Base-by-base conservation (phyloP, 2,113 vertebrate genomes). In the Pipa parva region DNA sequence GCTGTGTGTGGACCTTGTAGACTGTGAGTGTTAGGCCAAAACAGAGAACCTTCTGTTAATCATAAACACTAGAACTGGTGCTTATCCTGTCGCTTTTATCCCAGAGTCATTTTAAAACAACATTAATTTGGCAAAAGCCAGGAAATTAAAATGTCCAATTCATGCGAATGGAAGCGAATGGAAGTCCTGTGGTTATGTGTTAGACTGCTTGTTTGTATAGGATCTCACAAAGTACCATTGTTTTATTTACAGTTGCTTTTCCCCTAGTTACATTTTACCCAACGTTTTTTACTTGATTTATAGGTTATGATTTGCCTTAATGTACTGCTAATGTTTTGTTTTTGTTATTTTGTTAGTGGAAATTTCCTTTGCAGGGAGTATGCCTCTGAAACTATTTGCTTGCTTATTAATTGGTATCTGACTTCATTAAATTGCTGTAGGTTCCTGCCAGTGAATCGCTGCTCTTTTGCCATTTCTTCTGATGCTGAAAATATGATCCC, bases 1-100 rank as follows among this genome's bases (percentile, higher is more conserved):
- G 21, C 9, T 50, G 1, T 50, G 22, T 11, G 20, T 7, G 7
- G 20, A 9, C 48, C 13, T 50, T 50, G 11, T 21, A 50, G 20
- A 24, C 22, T 24, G 22, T 24, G 22, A 24, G 21, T 50, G 22
- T 25, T 24, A 8, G 21, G 11, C 20, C 48, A 50, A 7, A 50
- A 50, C 48, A 50, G 48, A 50, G 21, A 22, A 13, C 48, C 48
- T 50, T 50, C 48, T 50, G 48, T 50, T 50, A 50, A 22, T 50
- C 21, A 24, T 50, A 50, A 50, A 24, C 22, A 24, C 3, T 2
- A 50, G 22, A 50, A 50, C 33, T 13, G 20, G 48, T 50, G 22
- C 8, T 50, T 50, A 5, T 20, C 48, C 22, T 50, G 5, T 3
- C 4, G 18, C 15, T 13, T 46, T 12, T 46, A 18, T 46, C 18